phyloP scores from a whole-genome alignment of 2,113 vertebrate genomes.

The Polyodon spathula region DNA sequence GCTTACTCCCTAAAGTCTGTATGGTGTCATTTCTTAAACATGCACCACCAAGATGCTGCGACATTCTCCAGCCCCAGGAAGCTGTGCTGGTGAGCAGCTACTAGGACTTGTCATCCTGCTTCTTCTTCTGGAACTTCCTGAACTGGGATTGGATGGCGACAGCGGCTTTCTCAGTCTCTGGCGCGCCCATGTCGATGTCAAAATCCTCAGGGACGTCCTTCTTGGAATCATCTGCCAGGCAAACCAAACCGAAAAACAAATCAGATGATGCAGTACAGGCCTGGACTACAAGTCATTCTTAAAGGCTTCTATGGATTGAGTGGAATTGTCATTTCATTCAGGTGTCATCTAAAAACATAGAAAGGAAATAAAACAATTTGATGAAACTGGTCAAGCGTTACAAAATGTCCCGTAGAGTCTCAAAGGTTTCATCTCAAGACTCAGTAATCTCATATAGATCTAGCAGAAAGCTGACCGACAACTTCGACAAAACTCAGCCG shows the following conservation, averaged over 20 bases:
- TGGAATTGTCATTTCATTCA: no score
- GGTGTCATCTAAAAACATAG: no score
- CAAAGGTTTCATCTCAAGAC: no score
- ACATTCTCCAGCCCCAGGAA: slow-evolving; percentile 9
- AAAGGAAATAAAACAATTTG: no score
- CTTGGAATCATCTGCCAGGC: slow-evolving; percentile 73
- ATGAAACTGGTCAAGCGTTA: no score
- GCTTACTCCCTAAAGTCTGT: slow-evolving; percentile 36
- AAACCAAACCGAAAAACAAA: slow-evolving; percentile 23
- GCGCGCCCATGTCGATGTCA: slow-evolving; percentile 87
- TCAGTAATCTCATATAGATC: no score
- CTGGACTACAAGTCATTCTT: no score
- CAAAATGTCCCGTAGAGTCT: no score
- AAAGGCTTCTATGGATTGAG: no score
- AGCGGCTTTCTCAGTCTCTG: slow-evolving; percentile 67
- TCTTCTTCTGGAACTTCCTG: slow-evolving; percentile 98
- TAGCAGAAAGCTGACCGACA: no score
- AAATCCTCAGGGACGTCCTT: slow-evolving; percentile 79
- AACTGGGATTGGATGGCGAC: slow-evolving; percentile 96
- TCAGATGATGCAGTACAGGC: no score
- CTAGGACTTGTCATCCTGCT: slow-evolving; percentile 69
- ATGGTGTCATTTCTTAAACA: slow-evolving; percentile 55
- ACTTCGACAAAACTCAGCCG: no score
- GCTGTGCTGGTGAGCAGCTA: slow-evolving; percentile 23
- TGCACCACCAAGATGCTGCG: slow-evolving; percentile 43